A percentile compares a stretch with the other conserved stretches of the same genome.
Conservation (phyloP, 2,797 vertebrate genomes). For the Babyrousa celebensis region DNA sequence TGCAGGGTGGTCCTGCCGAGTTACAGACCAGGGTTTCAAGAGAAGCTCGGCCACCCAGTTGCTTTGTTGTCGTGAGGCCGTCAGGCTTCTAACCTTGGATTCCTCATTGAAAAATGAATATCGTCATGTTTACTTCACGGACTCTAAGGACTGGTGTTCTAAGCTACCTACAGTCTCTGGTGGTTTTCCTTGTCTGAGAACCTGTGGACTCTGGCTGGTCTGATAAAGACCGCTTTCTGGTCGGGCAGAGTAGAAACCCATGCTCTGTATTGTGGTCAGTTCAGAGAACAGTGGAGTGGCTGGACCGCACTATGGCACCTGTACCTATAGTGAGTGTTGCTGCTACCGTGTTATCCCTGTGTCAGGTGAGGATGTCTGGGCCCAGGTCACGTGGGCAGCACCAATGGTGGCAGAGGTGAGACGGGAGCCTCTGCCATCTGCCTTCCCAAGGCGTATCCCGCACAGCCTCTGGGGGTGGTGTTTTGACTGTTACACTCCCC, state of each 20-base stretch:
- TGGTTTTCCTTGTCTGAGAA: neutral
- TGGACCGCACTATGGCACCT: neutral
- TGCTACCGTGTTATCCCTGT: accelerated
- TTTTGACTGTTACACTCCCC: neutral
- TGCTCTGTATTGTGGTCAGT: neutral
- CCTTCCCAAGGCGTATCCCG: neutral
- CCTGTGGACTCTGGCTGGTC: neutral
- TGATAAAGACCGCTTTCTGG: neutral
- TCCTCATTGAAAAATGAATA: neutral
- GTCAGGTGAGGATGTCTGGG: accelerated
- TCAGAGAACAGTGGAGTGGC: neutral
- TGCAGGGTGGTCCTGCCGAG: neutral
- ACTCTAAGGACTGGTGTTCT: neutral
- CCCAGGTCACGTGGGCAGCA: neutral
- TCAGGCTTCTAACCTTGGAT: neutral
- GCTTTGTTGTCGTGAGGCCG: neutral
- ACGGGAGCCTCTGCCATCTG: neutral
- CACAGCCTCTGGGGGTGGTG: neutral
- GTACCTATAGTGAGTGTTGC: too few relatives aligned
- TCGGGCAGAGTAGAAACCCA: neutral
- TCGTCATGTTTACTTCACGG: neutral
- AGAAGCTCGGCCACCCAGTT: neutral
- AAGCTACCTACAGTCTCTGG: neutral
- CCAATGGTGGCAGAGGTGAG: accelerated
- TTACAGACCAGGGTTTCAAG: neutral